A percentile compares a stretch with the other conserved stretches of the same genome.
These are phyloP conservation scores for Horisme vitalbata DNA, from an alignment of 2,888 invertebrate species.

Conservation along the genomic window DNA sequence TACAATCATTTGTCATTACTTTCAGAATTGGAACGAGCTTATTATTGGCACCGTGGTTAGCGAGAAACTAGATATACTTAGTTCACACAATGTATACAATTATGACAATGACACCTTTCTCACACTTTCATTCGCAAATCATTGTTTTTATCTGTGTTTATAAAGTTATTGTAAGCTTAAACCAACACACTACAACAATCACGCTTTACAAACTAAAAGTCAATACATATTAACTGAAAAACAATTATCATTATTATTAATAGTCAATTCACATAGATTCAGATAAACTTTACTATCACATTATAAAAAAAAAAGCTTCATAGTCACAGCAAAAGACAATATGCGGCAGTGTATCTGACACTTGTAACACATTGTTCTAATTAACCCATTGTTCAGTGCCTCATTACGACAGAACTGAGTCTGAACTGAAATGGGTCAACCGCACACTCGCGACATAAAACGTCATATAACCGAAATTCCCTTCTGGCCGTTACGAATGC, in stretches of 20 bases:
- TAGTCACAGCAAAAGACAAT: slow-evolving; percentile 1
- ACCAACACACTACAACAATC: no score
- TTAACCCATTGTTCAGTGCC: slow-evolving; percentile 26
- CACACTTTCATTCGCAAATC: background rate
- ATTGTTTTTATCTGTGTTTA: no score
- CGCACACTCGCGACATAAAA: slow-evolving; percentile 26
- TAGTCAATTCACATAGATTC: no score
- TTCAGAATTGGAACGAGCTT: slow-evolving; percentile 46
- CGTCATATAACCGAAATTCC: slow-evolving; percentile 57
- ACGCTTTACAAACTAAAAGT: no score
- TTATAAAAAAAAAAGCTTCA: no score
- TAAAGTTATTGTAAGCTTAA: no score
- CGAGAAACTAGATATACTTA: slow-evolving; percentile 30
- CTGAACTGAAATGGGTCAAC: slow-evolving; percentile 34
- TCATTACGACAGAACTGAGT: slow-evolving; percentile 24
- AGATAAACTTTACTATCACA: no score
- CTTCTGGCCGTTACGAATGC: slow-evolving; percentile 55
- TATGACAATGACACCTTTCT: background rate
- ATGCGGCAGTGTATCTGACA: slow-evolving; percentile 14
- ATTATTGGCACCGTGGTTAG: slow-evolving; percentile 33
- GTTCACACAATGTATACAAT: background rate
- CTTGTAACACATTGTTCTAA: slow-evolving; percentile 25
- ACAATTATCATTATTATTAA: no score
- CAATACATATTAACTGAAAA: no score
- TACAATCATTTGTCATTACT: slow-evolving; percentile 56